Percentiles rank a stretch among this genome's conserved stretches.
Conservation (phyloP, 1,140 invertebrate species). For the Lepidurus couesii region DNA sequence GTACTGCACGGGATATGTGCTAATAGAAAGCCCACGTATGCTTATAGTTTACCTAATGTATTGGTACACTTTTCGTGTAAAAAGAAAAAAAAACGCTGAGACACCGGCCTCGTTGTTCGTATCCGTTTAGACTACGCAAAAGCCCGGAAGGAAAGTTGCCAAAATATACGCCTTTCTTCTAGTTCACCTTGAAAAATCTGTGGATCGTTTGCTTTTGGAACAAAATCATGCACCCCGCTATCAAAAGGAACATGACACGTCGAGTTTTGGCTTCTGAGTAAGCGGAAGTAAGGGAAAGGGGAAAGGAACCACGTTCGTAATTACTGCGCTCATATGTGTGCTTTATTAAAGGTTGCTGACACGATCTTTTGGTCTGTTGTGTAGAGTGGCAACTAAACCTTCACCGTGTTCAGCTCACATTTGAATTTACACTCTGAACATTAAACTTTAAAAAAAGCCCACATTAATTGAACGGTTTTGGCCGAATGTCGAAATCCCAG, state of each 20-base stretch:
- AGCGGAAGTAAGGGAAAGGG: not conserved
- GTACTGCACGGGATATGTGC: no score
- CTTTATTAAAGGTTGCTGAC: not conserved
- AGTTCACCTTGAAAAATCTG: constrained; percentile 9
- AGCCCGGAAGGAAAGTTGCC: not conserved
- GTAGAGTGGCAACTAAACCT: no score
- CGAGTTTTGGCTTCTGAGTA: not conserved
- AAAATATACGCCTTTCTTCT: not conserved
- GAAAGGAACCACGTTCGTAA: not conserved
- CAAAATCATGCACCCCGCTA: not conserved
- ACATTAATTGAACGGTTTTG: not conserved
- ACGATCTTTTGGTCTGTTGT: not conserved
- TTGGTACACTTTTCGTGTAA: no score
- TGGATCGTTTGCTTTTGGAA: not conserved
- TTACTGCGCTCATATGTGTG: not conserved
- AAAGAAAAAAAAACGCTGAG: no score
- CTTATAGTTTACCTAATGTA: no score
- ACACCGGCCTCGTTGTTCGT: no score
- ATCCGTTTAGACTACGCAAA: not conserved
- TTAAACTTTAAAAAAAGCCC: not conserved
- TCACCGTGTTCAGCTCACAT: no score
- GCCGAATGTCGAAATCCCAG: not conserved
- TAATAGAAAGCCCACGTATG: no score
- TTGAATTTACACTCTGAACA: no score
- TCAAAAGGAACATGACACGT: not conserved